These are phyloP conservation scores for Ephydatia muelleri DNA, from an alignment of 37 sponge, comb jelly and placozoan species.

Conservation along the genomic window DNA sequence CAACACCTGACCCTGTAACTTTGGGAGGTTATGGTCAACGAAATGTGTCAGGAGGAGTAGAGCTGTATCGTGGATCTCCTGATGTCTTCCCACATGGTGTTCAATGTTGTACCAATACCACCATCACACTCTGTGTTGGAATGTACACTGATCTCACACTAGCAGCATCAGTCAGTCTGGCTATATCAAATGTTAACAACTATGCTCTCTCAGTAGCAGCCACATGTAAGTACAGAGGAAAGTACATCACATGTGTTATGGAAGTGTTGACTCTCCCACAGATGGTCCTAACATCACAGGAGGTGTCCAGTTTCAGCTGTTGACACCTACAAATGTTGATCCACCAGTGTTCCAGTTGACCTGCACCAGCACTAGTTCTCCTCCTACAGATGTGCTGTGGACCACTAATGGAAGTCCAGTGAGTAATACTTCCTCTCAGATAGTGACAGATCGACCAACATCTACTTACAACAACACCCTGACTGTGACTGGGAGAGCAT, in stretches of 20 bases:
- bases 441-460: not conserved
- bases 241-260: conserved; percentile 1
- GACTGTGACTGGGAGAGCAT: conserved; percentile 18
- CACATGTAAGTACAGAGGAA: not conserved
- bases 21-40: not conserved
- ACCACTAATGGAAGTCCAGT: conserved; percentile 18
- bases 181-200: not conserved
- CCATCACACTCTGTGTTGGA: conserved; percentile 1
- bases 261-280: not conserved
- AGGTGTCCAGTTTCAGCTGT: not conserved
- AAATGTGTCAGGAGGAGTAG: not conserved
- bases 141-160: not conserved
- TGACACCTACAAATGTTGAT: not conserved
- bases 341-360: conserved; percentile 17
- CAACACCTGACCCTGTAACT: not conserved
- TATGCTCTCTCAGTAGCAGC: not conserved
- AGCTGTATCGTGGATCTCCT: not conserved
- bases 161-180: not conserved
- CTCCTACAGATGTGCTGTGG: conserved; percentile 18
- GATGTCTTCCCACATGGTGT: not conserved
- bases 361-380: not conserved
- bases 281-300: conserved; percentile 13
- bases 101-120: not conserved
- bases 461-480: conserved; percentile 3
- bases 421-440: not conserved